Percentiles rank a stretch among this genome's conserved stretches.
These are phyloP conservation scores for Ditylenchus weischeri DNA, from an alignment of 2,888 invertebrate species.

Conservation along the genomic window DNA sequence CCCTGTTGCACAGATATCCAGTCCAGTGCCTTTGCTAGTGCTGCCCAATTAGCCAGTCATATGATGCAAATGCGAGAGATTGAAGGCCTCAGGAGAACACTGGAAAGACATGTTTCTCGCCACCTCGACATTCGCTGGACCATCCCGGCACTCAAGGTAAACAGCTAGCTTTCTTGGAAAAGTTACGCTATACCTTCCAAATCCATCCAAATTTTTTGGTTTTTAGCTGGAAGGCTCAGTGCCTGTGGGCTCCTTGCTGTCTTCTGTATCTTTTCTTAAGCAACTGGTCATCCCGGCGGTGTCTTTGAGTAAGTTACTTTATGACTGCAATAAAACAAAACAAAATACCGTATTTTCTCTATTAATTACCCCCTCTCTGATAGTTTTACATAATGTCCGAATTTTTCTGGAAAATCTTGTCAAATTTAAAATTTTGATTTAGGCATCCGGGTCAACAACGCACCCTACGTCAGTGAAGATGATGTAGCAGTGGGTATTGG, in stretches of 20 bases:
- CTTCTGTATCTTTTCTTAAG: slow-evolving; percentile 54
- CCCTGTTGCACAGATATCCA: slow-evolving; percentile 57
- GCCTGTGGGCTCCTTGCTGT: slow-evolving; percentile 54
- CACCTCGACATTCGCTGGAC: slow-evolving; percentile 56
- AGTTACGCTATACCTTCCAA: too few relatives aligned
- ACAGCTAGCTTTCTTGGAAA: too few relatives aligned
- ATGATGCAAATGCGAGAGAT: slow-evolving; percentile 55
- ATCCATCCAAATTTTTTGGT: not conserved
- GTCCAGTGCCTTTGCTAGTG: slow-evolving; percentile 48
- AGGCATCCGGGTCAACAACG: slow-evolving; percentile 46
- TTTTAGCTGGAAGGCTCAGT: slow-evolving; percentile 51
- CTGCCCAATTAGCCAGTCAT: slow-evolving; percentile 49
- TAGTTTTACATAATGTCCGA: not conserved
- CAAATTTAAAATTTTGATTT: slow-evolving; percentile 4
- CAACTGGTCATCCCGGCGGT: slow-evolving; percentile 55
- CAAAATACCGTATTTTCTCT: too few relatives aligned
- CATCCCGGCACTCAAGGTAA: slow-evolving; percentile 45
- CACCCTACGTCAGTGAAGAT: slow-evolving; percentile 48
- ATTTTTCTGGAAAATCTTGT: not conserved
- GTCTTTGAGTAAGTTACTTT: slow-evolving; percentile 40
- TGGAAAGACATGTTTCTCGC: slow-evolving; percentile 51
- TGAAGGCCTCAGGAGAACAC: slow-evolving; percentile 45
- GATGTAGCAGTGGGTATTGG: slow-evolving; percentile 49
- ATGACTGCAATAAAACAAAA: not conserved
- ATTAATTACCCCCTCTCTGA: too few relatives aligned